phyloP scores from a whole-genome alignment of 2,888 invertebrate species.

The Andrena bucephala region DNA sequence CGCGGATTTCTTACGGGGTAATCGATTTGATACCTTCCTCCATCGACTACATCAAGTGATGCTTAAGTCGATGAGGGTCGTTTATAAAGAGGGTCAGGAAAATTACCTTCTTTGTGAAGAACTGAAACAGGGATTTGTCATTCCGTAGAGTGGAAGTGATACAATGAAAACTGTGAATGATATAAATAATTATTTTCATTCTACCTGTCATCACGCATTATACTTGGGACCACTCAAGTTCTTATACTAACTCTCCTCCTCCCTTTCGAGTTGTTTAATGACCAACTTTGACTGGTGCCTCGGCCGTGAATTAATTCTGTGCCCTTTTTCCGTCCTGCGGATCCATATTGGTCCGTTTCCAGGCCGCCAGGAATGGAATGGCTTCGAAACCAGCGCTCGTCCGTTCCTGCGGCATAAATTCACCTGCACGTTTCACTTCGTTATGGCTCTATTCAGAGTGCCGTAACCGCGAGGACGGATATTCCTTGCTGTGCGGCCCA shows the following conservation, averaged over 20 bases:
- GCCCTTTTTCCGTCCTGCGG: not conserved
- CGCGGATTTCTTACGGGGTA: not conserved
- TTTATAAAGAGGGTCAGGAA: not conserved
- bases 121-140: not conserved
- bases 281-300: conserved; percentile 4
- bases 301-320: conserved; percentile 9
- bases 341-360: conserved; percentile 15
- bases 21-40: not conserved
- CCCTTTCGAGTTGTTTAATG: conserved; percentile 6
- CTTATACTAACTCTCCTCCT: not conserved
- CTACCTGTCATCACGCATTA: not conserved
- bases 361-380: conserved; percentile 46
- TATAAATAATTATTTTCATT: not conserved
- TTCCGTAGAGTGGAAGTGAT: not conserved
- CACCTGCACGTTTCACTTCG: conserved; percentile 80
- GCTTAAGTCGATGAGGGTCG: not conserved
- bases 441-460: conserved; percentile 81
- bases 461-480: conserved; percentile 75
- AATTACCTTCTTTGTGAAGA: not conserved
- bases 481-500: conserved; percentile 74
- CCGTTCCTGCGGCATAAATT: conserved; percentile 80
- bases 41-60: not conserved
- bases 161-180: not conserved
- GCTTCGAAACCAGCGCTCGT: conserved; percentile 56
- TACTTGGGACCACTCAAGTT: not conserved